Evolutionary conservation across 1,140 invertebrate species (phyloP).

Genomic region (Polypedilum pembai): DNA sequence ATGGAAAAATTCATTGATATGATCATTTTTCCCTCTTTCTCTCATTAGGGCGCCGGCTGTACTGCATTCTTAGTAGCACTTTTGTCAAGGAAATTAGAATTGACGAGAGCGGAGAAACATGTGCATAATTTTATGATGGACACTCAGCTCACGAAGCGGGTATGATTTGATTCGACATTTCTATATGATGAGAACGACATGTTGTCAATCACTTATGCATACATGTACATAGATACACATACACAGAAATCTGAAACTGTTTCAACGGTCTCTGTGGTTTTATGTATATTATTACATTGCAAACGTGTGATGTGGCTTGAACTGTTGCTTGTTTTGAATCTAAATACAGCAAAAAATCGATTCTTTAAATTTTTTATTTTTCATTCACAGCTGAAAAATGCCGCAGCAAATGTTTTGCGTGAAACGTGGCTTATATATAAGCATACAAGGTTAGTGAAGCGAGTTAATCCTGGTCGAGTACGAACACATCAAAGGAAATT

Average conservation of each 20-base stretch:
- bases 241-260: not conserved
- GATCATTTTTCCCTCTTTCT: conserved; percentile 37
- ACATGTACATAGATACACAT: conserved; percentile 31
- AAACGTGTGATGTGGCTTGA: conserved; percentile 30
- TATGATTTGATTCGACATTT: conserved; percentile 50
- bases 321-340: not conserved
- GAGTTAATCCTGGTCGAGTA: conserved; percentile 91
- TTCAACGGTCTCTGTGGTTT: not conserved
- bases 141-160: conserved; percentile 98
- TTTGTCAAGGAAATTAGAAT: conserved; percentile 96
- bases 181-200: not conserved
- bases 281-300: not conserved
- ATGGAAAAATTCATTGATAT: not conserved
- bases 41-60: conserved; percentile 90
- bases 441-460: conserved; percentile 95
- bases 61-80: conserved; percentile 98
- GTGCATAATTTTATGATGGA: conserved; percentile 99
- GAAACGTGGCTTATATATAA: conserved; percentile 99
- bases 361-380: too few species aligned
- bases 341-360: too few species aligned
- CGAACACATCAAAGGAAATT: conserved; percentile 99
- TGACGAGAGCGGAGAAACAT: conserved; percentile 98
- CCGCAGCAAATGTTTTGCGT: conserved; percentile 96
- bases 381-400: conserved; percentile 88
- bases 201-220: not conserved